Evolutionary conservation across 1,140 invertebrate genomes (phyloP).

Genomic region (Drosophila neocordata): DNA sequence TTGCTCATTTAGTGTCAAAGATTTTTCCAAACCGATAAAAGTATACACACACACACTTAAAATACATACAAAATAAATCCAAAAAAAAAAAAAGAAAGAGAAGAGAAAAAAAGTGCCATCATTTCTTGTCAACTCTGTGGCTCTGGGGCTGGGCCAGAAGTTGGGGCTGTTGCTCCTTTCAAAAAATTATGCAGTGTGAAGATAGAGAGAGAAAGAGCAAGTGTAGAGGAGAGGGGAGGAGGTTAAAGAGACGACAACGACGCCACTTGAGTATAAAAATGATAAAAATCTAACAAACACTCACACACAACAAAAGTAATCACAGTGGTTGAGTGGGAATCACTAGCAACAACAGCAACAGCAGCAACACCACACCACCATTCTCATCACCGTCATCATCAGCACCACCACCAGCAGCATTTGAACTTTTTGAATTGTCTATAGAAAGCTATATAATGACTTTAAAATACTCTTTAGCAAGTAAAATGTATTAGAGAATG

Average conservation of each 20-base stretch:
- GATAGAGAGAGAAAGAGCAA: slow-evolving; percentile 23
- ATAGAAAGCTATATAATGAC: slow-evolving; percentile 7
- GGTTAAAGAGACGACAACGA: slow-evolving; percentile 38
- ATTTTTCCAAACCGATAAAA: slow-evolving; percentile 72
- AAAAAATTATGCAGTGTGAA: slow-evolving; percentile 80
- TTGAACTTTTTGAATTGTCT: slow-evolving; percentile 49
- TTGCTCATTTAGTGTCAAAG: slow-evolving; percentile 80
- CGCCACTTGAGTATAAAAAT: slow-evolving; percentile 76
- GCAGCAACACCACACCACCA: slow-evolving; percentile 17
- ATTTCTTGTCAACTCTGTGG: slow-evolving; percentile 68
- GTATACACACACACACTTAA: neutral
- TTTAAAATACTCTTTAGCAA: neutral
- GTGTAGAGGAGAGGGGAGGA: slow-evolving; percentile 10
- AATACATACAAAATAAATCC: slow-evolving; percentile 19
- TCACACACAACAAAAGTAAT: slow-evolving; percentile 21
- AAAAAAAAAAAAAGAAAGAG: slow-evolving; percentile 24
- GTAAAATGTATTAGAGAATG: neutral
- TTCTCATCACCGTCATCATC: neutral
- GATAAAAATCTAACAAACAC: slow-evolving; percentile 73
- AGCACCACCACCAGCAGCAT: slow-evolving; percentile 34
- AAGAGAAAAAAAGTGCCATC: slow-evolving; percentile 50
- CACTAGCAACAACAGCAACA: slow-evolving; percentile 19
- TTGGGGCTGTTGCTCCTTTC: slow-evolving; percentile 26
- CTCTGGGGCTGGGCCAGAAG: slow-evolving; percentile 1
- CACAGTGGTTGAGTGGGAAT: slow-evolving; percentile 10